A percentile compares a stretch with the other conserved stretches of the same genome.
Evolutionary conservation across 92 coral and sea anemone species (phyloP).

Genomic region (Galaxea fascicularis): DNA sequence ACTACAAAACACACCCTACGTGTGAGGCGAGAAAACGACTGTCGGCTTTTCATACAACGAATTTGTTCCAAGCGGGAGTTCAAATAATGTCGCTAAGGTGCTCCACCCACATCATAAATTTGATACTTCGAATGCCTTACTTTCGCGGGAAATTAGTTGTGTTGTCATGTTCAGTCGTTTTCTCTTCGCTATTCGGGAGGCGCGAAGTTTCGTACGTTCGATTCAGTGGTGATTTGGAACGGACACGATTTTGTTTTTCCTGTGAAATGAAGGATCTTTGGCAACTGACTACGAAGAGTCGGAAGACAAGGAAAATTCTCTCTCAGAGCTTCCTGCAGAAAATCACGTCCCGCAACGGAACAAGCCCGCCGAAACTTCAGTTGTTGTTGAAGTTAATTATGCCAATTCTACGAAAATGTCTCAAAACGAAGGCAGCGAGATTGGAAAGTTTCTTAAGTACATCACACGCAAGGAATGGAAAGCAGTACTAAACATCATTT

Average conservation of each 20-base stretch:
- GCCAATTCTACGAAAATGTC: background rate
- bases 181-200: too few species aligned
- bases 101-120: background rate
- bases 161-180: too few species aligned
- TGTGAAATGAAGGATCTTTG: background rate
- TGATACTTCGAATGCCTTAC: background rate
- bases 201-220: background rate
- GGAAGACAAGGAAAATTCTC: background rate
- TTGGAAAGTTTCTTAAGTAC: background rate
- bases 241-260: background rate
- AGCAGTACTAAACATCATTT: constrained; percentile 3
- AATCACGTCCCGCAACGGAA: background rate
- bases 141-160: background rate
- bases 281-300: background rate
- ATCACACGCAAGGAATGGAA: constrained; percentile 14
- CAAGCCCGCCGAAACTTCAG: background rate
- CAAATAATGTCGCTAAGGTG: too few species aligned
- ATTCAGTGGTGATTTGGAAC: background rate
- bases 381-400: background rate
- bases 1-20: too few species aligned
- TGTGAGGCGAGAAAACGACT: too few species aligned
- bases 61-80: too few species aligned
- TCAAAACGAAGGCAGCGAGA: background rate
- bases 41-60: too few species aligned
- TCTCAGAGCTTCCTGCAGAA: background rate